Conservation (phyloP, 1,140 invertebrate species). For the Meloidogyne exigua region DNA sequence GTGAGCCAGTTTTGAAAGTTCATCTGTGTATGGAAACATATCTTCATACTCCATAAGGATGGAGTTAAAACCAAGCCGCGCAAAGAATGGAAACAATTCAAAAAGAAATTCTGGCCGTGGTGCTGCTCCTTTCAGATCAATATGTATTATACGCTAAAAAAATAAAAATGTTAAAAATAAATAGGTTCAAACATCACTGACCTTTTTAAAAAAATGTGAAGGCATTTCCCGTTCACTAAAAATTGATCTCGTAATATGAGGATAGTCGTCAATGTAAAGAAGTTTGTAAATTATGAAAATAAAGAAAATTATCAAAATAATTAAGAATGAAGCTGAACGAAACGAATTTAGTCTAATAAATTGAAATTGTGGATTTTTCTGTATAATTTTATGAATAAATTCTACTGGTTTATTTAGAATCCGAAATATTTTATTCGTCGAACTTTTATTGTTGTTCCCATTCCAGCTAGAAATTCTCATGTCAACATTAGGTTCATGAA, state of each 20-base stretch:
- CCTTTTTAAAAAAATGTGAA: conserved; percentile 16
- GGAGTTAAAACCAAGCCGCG: conserved; percentile 79
- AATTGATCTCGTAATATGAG: too few relatives aligned
- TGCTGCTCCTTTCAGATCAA: conserved; percentile 84
- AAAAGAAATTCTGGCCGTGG: conserved; percentile 73
- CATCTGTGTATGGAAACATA: conserved; percentile 84
- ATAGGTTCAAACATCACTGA: not conserved
- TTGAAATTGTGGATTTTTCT: not conserved
- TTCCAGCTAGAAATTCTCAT: too few relatives aligned
- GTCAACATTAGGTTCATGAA: not conserved
- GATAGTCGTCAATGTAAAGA: not conserved
- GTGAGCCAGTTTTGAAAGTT: conserved; percentile 68
- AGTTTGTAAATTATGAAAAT: not conserved
- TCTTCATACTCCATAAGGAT: conserved; percentile 87
- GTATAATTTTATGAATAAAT: not conserved
- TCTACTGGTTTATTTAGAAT: not conserved
- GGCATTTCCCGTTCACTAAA: not conserved
- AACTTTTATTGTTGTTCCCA: not conserved
- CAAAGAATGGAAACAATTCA: conserved; percentile 75
- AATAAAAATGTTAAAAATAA: not conserved
- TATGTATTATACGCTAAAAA: conserved; percentile 71
- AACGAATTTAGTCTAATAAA: not conserved
- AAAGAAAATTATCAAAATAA: not conserved
- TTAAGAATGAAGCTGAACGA: not conserved
- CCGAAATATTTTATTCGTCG: not conserved